Evolutionary conservation across 92 coral and sea anemone species (phyloP), one percentile per base, ranked within the genome.

Genomic region (Bergia sp.): DNA sequence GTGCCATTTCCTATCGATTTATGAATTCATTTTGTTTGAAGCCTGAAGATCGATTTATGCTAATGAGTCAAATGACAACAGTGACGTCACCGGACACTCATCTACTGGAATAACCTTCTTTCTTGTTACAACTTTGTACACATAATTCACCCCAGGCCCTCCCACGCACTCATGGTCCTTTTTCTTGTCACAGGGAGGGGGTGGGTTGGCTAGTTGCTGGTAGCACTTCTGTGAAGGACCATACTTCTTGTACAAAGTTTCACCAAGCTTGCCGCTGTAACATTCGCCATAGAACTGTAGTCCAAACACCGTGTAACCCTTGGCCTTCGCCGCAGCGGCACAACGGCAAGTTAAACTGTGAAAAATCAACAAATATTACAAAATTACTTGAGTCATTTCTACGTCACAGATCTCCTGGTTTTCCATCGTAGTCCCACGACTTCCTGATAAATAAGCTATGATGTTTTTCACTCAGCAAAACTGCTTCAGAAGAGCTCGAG

Each of bases 111-210:
- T 4, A 20, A 18, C 37, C 53, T 36, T 58, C 77, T 66, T 83
- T 36, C 76, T 83, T 64, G 78, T 40, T 23, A 80, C 67, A 7
- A 80, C 41, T 8, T 57, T 53, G 78, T 90, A 90, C 10, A 90
- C 89, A 73, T 90, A 90, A 49, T 90, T 90, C 37, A 66, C 64
- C 20, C 45, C 38, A 7, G 80, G 86, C 16, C 89, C 92, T 39
- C 92, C 92, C 6, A 90, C 77, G 36, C 92, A 90, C 45, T 85
- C 92, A 15, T 85, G 89, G 20, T 44, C 86, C 50, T 86, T 90
- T n/a, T 36, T n/a, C 85, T 85, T 90, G 79, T 90, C 67, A 23
- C 92, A 90, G 11, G 89, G 92, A 8, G 79, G 87, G 8, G 49
- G 77, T 1, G 64, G 77, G 16, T 71, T 64, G 41, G 36, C 55